These are phyloP conservation scores for Stomatorhinus ivindoensis DNA, from an alignment of 2,113 vertebrate genomes.

Conservation along the genomic window DNA sequence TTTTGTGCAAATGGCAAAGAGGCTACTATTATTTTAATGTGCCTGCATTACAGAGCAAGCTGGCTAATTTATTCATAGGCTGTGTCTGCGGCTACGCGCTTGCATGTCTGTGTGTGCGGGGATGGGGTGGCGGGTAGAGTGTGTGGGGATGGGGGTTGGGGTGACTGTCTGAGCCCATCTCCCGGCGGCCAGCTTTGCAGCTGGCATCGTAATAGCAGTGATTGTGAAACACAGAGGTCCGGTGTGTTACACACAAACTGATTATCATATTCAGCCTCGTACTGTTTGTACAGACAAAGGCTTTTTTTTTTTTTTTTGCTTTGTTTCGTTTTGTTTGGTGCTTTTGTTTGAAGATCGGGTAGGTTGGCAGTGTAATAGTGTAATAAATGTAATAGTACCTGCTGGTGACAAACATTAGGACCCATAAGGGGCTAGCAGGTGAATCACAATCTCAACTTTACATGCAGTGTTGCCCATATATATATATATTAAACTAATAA, in stretches of 20 bases:
- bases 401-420: neutral
- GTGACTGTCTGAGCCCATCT: slow-evolving; percentile 37
- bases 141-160: slow-evolving; percentile 17
- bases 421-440: neutral
- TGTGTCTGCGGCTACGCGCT: slow-evolving; percentile 15
- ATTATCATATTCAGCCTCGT: slow-evolving; percentile 3
- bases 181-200: slow-evolving; percentile 35
- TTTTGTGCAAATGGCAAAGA: slow-evolving; percentile 12
- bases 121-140: neutral
- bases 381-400: neutral
- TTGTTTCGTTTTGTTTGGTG: neutral
- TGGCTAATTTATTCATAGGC: slow-evolving; percentile 27
- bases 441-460: neutral
- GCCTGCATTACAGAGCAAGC: slow-evolving; percentile 11
- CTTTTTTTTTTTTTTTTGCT: slow-evolving; percentile 1
- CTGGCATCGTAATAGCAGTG: slow-evolving; percentile 38
- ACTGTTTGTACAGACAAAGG: neutral
- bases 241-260: slow-evolving; percentile 10
- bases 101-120: slow-evolving; percentile 5
- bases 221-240: slow-evolving; percentile 30
- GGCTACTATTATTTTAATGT: slow-evolving; percentile 20
- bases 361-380: neutral
- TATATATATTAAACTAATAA: neutral
- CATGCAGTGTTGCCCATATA: neutral
- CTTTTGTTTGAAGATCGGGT: neutral